Percentiles rank a stretch among this genome's conserved stretches.
Conservation (phyloP, 1,140 invertebrate species). For the Agrypnia vestita region DNA sequence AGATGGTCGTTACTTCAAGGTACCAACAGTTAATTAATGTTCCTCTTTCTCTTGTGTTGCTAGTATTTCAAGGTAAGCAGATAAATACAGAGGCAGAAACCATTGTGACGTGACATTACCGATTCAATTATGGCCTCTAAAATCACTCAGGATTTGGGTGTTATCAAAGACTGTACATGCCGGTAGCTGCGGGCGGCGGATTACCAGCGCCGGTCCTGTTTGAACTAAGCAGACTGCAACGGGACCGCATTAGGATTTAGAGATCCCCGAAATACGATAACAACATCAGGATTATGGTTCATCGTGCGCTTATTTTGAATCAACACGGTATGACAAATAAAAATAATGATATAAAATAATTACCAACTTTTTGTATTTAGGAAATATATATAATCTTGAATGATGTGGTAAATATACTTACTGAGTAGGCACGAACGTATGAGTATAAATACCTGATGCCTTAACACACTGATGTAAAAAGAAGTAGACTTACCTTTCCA, state of each 20-base stretch:
- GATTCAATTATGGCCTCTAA: conserved; percentile 24
- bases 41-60: too few species aligned
- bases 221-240: not conserved
- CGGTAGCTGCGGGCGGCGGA: not conserved
- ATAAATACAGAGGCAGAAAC: conserved; percentile 18
- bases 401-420: not conserved
- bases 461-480: too few species aligned
- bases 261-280: too few species aligned
- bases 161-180: not conserved
- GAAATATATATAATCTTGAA: not conserved
- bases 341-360: not conserved
- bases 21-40: too few species aligned
- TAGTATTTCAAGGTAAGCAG: conserved; percentile 8
- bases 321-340: not conserved
- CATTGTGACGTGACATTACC: conserved; percentile 23
- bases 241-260: not conserved
- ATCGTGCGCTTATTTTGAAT: not conserved
- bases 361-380: not conserved
- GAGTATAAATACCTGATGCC: too few species aligned
- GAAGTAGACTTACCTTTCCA: too few species aligned
- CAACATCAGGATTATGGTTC: too few species aligned
- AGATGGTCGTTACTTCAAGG: too few species aligned
- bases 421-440: too few species aligned
- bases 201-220: conserved; percentile 11
- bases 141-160: conserved; percentile 7